These are phyloP conservation scores for Dicranocentrus wangi DNA, from an alignment of 2,888 invertebrate genomes.

Conservation along the genomic window DNA sequence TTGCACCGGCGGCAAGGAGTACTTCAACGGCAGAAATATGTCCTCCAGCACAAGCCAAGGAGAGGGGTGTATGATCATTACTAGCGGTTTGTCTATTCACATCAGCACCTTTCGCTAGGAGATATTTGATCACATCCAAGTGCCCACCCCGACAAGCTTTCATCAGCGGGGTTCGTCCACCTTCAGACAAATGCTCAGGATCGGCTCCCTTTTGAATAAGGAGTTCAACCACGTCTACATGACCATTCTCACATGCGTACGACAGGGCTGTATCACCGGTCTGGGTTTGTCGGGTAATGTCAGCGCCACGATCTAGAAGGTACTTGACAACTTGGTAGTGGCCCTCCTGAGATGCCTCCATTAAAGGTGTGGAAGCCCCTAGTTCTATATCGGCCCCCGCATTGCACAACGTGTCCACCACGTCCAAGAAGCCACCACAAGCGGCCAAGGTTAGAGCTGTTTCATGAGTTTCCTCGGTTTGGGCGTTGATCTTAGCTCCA, in stretches of 20 bases:
- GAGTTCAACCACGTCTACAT: constrained; percentile 96
- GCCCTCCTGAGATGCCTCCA: constrained; percentile 99
- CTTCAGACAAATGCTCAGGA: constrained; percentile 96
- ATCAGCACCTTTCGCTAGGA: constrained; percentile 89
- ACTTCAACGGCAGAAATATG: constrained; percentile 94
- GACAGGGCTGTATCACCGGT: constrained; percentile 97
- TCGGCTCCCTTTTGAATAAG: constrained; percentile 92
- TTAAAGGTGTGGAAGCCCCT: constrained; percentile 96
- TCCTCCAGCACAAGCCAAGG: constrained; percentile 96
- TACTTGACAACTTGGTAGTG: constrained; percentile 90
- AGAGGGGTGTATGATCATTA: constrained; percentile 97
- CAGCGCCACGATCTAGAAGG: constrained; percentile 87
- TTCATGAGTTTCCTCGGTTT: constrained; percentile 97
- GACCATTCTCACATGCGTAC: constrained; percentile 98
- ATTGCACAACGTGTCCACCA: constrained; percentile 92
- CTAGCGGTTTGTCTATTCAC: constrained; percentile 92
- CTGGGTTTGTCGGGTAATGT: constrained; percentile 94
- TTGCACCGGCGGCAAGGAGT: constrained; percentile 91
- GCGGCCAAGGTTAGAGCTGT: constrained; percentile 96
- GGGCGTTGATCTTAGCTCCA: constrained; percentile 96
- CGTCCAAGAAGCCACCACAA: constrained; percentile 96
- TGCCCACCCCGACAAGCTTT: constrained; percentile 95
- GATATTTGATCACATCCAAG: constrained; percentile 95
- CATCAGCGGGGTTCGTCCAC: constrained; percentile 91
- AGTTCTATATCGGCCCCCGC: constrained; percentile 95